Percentiles rank a stretch among this genome's conserved stretches.
Conservation (phyloP, 2,113 vertebrate species). For the Bujurquina vittata region DNA sequence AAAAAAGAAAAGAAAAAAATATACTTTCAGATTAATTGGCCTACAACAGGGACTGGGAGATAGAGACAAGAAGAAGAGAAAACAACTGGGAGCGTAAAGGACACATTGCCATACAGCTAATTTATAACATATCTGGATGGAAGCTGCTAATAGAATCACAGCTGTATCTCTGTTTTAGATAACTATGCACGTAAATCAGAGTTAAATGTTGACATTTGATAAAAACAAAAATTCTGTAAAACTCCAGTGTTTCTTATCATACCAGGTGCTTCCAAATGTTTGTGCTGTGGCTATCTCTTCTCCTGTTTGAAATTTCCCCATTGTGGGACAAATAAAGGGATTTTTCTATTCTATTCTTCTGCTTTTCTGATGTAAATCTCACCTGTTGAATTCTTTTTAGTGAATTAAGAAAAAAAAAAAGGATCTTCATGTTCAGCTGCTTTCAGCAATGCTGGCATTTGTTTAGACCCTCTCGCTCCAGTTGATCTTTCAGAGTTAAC, state of each 20-base stretch:
- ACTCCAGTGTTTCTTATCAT: not conserved
- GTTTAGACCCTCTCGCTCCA: no score
- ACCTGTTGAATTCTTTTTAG: no score
- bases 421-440: no score
- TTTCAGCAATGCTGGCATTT: no score
- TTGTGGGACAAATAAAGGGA: no score
- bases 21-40: slow-evolving; percentile 49
- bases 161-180: not conserved
- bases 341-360: no score
- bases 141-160: not conserved
- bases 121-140: not conserved
- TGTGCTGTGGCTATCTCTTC: not conserved
- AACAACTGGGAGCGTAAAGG: not conserved
- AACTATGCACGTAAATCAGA: not conserved
- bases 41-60: not conserved
- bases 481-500: no score
- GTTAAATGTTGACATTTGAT: not conserved
- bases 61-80: not conserved
- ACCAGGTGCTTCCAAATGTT: not conserved
- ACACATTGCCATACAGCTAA: not conserved
- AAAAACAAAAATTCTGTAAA: not conserved
- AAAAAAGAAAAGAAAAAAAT: slow-evolving; percentile 30
- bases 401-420: no score
- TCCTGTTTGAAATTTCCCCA: no score
- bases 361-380: no score